Percentiles rank a stretch among this genome's conserved stretches.
phyloP scores from a whole-genome alignment of 2,888 invertebrate genomes.

The Tenodera sinensis region DNA sequence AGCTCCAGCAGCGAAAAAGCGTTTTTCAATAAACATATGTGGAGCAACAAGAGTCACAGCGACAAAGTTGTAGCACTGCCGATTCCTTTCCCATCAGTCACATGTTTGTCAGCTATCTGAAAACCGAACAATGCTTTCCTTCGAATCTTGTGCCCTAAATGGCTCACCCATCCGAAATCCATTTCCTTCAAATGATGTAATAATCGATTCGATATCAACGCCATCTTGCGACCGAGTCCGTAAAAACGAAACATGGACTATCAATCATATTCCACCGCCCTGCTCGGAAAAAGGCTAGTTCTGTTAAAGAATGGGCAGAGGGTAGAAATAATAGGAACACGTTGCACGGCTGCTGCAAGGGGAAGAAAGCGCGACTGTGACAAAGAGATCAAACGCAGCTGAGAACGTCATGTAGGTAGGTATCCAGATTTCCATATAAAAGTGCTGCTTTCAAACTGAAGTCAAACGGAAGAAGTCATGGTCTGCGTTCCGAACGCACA shows the following conservation, averaged over 20 bases:
- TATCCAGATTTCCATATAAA: background rate
- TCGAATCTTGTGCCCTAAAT: background rate
- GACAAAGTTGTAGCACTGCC: background rate
- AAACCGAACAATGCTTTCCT: conserved; percentile 1
- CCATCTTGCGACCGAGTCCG: conserved; percentile 14
- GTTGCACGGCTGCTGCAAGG: background rate
- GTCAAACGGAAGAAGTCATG: too few relatives aligned
- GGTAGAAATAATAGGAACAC: background rate
- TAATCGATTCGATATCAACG: conserved; percentile 18
- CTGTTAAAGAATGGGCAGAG: background rate
- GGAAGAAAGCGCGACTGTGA: background rate
- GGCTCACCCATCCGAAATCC: conserved; percentile 15
- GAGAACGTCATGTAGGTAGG: background rate
- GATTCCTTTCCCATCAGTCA: conserved; percentile 10
- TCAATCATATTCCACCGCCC: conserved; percentile 12
- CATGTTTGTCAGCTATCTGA: conserved; percentile 8
- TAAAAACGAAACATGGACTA: conserved; percentile 14
- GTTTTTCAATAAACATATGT: background rate
- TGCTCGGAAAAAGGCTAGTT: background rate
- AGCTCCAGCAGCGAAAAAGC: too few relatives aligned
- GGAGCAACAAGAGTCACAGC: background rate
- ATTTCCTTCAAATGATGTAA: conserved; percentile 17
- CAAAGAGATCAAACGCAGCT: conserved; percentile 8
- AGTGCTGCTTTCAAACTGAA: background rate
- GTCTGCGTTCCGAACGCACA: too few relatives aligned